Percentiles rank a stretch among this genome's conserved stretches.
Evolutionary conservation across 2,888 invertebrate species (phyloP).

Genomic region (Spilosoma lubricipeda): DNA sequence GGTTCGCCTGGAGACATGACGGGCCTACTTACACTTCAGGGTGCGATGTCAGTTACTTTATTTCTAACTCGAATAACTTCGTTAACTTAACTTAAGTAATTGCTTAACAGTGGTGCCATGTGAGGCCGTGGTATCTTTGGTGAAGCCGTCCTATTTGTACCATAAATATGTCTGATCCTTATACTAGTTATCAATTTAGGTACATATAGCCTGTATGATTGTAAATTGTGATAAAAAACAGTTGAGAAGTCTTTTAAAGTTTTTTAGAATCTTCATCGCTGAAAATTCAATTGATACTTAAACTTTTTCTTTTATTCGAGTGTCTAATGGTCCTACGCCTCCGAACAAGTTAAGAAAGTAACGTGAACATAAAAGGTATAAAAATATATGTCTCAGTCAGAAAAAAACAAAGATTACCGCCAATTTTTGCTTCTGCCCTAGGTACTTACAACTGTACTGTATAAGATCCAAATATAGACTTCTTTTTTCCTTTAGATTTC

Average conservation of each 20-base stretch:
- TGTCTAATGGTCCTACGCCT: background rate
- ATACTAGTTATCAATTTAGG: background rate
- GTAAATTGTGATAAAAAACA: background rate
- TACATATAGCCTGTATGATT: background rate
- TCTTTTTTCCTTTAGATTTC: background rate
- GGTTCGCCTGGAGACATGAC: too few species aligned
- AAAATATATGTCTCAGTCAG: background rate
- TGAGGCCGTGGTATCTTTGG: too few species aligned
- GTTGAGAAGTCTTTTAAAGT: background rate
- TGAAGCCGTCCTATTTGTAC: too few species aligned
- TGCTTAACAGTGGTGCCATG: too few species aligned
- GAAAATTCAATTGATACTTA: constrained; percentile 3
- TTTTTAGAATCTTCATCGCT: background rate
- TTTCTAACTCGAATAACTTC: too few species aligned
- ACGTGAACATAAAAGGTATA: background rate
- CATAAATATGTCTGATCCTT: background rate
- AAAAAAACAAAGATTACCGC: background rate
- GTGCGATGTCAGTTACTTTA: too few species aligned
- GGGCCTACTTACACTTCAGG: too few species aligned
- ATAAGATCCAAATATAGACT: background rate
- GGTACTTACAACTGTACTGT: background rate
- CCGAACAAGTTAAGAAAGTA: background rate
- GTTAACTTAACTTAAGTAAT: too few species aligned
- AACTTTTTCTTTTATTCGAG: background rate
- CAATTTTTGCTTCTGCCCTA: background rate